A percentile compares a stretch with the other conserved stretches of the same genome.
These are phyloP conservation scores for Pelecanoides urinatrix DNA, from an alignment of 2,113 vertebrate species.

Conservation along the genomic window DNA sequence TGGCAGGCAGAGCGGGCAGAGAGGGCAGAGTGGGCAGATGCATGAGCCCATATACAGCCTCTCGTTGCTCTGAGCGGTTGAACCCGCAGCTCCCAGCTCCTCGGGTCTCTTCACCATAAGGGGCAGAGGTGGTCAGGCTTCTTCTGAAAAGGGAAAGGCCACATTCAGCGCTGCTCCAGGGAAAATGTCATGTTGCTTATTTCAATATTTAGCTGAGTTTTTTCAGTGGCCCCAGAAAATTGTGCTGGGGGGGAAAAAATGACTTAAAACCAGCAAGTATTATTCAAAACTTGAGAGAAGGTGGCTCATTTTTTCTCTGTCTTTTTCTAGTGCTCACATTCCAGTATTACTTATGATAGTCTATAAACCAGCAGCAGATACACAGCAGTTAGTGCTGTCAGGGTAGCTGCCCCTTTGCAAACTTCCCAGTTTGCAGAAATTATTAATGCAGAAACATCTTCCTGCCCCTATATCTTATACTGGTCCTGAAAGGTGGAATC, in stretches of 20 bases:
- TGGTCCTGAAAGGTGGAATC: background rate
- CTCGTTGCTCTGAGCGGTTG: background rate
- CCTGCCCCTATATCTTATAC: background rate
- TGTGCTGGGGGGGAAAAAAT: background rate
- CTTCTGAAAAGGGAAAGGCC: background rate
- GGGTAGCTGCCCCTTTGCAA: background rate
- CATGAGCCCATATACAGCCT: background rate
- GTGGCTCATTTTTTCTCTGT: background rate
- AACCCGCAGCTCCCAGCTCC: background rate
- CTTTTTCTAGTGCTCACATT: background rate
- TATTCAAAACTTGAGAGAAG: background rate
- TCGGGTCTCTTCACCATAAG: rapidly evolving
- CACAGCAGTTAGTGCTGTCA: background rate
- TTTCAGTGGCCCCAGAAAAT: background rate
- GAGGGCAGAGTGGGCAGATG: background rate
- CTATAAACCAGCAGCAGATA: background rate
- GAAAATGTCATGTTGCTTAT: background rate
- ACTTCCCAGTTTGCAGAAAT: background rate
- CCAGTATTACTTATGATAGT: background rate
- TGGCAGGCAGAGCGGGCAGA: background rate
- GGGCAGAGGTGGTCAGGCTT: background rate
- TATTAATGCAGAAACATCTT: background rate
- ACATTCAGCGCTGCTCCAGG: background rate
- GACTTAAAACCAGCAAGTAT: background rate
- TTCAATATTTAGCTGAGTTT: background rate